Conservation (phyloP, 2,888 invertebrate genomes). For the Lepidocyrtinus sp. region DNA sequence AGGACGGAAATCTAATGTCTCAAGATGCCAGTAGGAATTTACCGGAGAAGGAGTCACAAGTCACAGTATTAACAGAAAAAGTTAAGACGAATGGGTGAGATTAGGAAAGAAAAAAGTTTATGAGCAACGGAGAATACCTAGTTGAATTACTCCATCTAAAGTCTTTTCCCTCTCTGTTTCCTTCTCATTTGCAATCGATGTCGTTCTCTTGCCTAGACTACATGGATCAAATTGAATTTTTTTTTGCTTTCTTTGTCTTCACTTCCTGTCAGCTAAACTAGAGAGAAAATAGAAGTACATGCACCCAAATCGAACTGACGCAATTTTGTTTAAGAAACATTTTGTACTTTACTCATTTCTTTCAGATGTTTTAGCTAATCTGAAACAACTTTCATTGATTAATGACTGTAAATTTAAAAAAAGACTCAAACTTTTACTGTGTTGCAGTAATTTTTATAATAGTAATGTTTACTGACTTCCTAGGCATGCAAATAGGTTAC, state of each 20-base stretch:
- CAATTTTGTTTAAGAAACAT: too few relatives aligned
- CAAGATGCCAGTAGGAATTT: conserved; percentile 12
- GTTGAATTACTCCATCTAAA: neutral
- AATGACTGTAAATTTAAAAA: too few relatives aligned
- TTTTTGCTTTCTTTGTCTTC: neutral
- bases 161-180: neutral
- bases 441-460: too few relatives aligned
- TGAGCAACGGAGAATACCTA: neutral
- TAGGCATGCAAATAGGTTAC: too few relatives aligned
- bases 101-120: conserved; percentile 5
- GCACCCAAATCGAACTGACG: too few relatives aligned
- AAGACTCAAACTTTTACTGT: too few relatives aligned
- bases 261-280: too few relatives aligned
- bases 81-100: conserved; percentile 10
- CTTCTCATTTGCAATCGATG: conserved; percentile 1
- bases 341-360: too few relatives aligned
- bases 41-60: conserved; percentile 13
- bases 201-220: neutral
- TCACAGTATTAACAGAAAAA: conserved; percentile 7
- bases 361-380: too few relatives aligned
- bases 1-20: conserved; percentile 3
- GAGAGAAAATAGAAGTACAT: too few relatives aligned
- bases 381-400: too few relatives aligned
- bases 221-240: neutral
- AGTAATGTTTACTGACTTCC: too few relatives aligned